phyloP scores from a whole-genome alignment of 2,797 vertebrate species.

The Spea hammondii region DNA sequence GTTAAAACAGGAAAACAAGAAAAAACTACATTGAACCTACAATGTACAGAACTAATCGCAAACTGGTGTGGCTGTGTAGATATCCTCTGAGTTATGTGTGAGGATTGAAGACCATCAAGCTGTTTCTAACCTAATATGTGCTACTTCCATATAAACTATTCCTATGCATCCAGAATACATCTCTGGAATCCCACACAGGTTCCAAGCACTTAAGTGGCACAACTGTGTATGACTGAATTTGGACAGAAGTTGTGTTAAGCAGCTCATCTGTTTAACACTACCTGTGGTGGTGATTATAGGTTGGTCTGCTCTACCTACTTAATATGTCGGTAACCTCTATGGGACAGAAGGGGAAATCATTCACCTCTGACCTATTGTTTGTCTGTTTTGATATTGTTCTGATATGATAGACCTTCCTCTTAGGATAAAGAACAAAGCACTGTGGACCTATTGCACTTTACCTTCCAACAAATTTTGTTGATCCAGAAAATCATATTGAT shows the following conservation, averaged over 20 bases:
- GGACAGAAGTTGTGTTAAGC: neutral
- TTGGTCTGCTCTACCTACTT: slow-evolving; percentile 5
- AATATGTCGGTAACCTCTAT: slow-evolving; percentile 7
- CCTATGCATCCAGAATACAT: slow-evolving; percentile 21
- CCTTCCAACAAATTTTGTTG: slow-evolving; percentile 35
- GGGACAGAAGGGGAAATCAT: neutral
- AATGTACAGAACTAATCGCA: slow-evolving; percentile 6
- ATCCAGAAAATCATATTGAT: slow-evolving; percentile 31
- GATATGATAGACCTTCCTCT: slow-evolving; percentile 10
- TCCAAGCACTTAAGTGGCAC: slow-evolving; percentile 20
- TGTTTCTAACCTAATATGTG: neutral
- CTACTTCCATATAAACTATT: neutral
- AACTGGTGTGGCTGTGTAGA: neutral
- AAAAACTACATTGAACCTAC: slow-evolving; percentile 1
- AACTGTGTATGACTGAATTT: slow-evolving; percentile 18
- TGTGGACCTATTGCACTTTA: slow-evolving; percentile 49
- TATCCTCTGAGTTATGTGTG: neutral
- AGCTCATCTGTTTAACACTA: slow-evolving; percentile 12
- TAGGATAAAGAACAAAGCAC: slow-evolving; percentile 42
- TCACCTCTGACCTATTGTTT: neutral
- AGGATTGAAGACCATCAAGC: slow-evolving; percentile 5
- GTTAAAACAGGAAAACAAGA: slow-evolving; percentile 33
- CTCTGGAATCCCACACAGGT: slow-evolving; percentile 6
- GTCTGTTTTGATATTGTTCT: slow-evolving; percentile 14
- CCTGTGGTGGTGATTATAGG: neutral